phyloP scores from a whole-genome alignment of 2,888 invertebrate genomes.

The Lycia hirtaria region DNA sequence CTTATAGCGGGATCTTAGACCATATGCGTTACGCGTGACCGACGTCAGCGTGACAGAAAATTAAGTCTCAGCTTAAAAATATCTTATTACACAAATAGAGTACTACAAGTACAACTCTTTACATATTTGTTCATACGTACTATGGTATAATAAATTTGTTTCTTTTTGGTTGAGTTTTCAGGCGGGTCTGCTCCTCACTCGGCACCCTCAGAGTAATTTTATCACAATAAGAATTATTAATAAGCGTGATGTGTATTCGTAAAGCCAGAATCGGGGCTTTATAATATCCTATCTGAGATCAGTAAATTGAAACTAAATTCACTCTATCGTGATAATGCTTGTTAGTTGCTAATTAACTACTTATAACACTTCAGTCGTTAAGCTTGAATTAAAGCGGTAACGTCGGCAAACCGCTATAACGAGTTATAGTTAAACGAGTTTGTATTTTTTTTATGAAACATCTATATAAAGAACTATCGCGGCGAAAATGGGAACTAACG shows the following conservation, averaged over 20 bases:
- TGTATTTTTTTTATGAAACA: too few species aligned
- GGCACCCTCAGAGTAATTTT: constrained; percentile 10
- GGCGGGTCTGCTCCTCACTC: constrained; percentile 8
- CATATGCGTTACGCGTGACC: too few species aligned
- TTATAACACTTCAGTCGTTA: constrained; percentile 40
- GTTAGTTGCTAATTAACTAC: constrained; percentile 9
- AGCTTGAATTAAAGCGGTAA: too few species aligned
- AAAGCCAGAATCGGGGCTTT: constrained; percentile 11
- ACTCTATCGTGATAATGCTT: constrained; percentile 33
- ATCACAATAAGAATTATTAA: constrained; percentile 15
- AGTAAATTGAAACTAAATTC: constrained; percentile 51
- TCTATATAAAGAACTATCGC: too few species aligned
- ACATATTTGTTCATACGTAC: constrained; percentile 14
- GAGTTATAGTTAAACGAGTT: too few species aligned
- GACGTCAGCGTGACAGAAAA: not conserved
- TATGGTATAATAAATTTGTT: constrained; percentile 3
- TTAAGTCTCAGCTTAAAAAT: not conserved
- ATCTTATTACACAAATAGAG: constrained; percentile 17
- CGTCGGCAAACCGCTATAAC: too few species aligned
- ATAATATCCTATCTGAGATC: constrained; percentile 53
- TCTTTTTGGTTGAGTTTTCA: constrained; percentile 25
- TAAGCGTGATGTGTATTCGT: constrained; percentile 19
- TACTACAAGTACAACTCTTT: constrained; percentile 4
- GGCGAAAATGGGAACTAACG: too few species aligned
- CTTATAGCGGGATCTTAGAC: too few species aligned